Conservation (phyloP, 1,140 invertebrate genomes). For the Hyphantria cunea region DNA sequence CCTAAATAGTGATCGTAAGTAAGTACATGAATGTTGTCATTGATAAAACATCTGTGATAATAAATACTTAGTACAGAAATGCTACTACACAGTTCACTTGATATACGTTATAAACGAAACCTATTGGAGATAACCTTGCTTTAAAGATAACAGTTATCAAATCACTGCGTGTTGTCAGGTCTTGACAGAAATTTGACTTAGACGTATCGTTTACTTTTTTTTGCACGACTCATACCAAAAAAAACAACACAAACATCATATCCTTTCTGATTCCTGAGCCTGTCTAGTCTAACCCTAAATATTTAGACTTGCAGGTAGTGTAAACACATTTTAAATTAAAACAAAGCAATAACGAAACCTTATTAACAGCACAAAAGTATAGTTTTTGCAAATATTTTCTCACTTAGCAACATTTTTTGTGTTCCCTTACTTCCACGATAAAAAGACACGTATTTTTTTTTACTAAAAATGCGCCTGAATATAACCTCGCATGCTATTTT, state of each 20-base stretch:
- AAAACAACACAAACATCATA: not conserved
- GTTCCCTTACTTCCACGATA: not conserved
- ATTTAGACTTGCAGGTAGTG: too few relatives aligned
- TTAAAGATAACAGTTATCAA: too few relatives aligned
- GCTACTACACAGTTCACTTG: not conserved
- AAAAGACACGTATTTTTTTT: not conserved
- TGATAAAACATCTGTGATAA: slow-evolving; percentile 30
- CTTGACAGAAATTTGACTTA: not conserved
- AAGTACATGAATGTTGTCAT: slow-evolving; percentile 16
- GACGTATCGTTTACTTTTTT: not conserved
- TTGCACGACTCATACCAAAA: not conserved
- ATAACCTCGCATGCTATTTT: not conserved
- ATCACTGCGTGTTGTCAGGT: too few relatives aligned
- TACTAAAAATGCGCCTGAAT: not conserved
- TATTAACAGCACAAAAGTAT: not conserved
- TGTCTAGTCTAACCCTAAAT: not conserved
- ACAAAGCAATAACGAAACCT: too few relatives aligned
- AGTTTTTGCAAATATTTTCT: not conserved
- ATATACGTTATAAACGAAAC: not conserved
- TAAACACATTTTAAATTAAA: too few relatives aligned
- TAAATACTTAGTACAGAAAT: slow-evolving; percentile 2
- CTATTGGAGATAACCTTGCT: not conserved
- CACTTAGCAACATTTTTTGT: not conserved
- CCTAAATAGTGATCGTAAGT: slow-evolving; percentile 11
- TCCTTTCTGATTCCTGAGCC: not conserved